Conservation (phyloP, 2,797 vertebrate species). For the Gymnodraco acuticeps region DNA sequence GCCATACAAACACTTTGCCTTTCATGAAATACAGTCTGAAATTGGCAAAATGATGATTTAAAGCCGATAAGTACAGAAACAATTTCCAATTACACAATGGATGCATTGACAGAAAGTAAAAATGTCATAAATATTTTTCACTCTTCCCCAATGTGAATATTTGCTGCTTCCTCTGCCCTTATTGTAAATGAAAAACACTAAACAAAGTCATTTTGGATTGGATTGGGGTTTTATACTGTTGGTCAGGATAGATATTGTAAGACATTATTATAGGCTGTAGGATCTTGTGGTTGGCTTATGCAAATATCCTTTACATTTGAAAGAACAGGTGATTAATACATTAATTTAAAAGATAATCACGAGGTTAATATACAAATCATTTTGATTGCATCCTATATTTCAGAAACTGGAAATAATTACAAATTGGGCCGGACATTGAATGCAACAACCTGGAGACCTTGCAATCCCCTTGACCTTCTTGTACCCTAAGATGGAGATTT, state of each 20-base stretch:
- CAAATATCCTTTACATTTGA: background rate
- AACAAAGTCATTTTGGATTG: background rate
- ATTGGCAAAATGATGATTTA: background rate
- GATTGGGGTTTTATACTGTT: background rate
- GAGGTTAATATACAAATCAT: background rate
- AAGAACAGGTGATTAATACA: background rate
- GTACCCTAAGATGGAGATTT: conserved; percentile 50
- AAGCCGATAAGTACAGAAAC: background rate
- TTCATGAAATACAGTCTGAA: background rate
- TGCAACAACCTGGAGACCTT: conserved; percentile 52
- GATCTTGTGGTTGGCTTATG: background rate
- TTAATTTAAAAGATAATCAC: background rate
- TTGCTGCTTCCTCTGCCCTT: background rate
- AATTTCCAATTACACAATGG: background rate
- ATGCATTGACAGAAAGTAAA: background rate
- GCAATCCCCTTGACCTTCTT: conserved; percentile 69
- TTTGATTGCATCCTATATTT: background rate
- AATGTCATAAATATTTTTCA: background rate
- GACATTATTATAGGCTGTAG: background rate
- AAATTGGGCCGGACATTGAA: rapidly evolving
- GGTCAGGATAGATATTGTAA: background rate
- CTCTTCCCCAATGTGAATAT: background rate
- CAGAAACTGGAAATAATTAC: background rate
- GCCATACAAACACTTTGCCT: background rate
- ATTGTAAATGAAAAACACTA: background rate